phyloP scores from a whole-genome alignment of 2,888 invertebrate genomes.

The Hesperia comma region DNA sequence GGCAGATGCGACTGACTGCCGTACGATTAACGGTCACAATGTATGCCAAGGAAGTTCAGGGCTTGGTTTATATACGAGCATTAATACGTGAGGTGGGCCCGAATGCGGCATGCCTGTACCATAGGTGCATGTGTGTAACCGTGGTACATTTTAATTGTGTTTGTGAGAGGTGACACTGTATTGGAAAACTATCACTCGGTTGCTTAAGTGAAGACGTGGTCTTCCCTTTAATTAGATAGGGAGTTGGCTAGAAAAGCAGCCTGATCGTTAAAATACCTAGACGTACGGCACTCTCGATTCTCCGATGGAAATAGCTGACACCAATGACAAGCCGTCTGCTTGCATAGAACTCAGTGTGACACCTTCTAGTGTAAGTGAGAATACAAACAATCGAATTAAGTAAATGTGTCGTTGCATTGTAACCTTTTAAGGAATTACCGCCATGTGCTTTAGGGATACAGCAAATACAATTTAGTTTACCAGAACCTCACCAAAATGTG shows the following conservation, averaged over 20 bases:
- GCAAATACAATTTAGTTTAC: too few species aligned
- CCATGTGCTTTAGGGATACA: too few species aligned
- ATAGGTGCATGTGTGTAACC: constrained; percentile 58
- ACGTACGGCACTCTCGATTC: constrained; percentile 32
- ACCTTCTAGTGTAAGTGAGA: neutral
- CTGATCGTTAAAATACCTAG: constrained; percentile 29
- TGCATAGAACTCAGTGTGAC: neutral
- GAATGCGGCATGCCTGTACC: constrained; percentile 68
- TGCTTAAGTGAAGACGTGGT: constrained; percentile 42
- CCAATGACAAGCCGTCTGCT: neutral
- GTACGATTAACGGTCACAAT: constrained; percentile 73
- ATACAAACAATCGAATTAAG: constrained; percentile 24
- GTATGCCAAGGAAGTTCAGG: constrained; percentile 77
- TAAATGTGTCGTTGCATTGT: constrained; percentile 1
- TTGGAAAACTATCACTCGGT: constrained; percentile 70
- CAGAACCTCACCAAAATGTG: neutral
- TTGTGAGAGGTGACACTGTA: constrained; percentile 61
- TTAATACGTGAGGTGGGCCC: constrained; percentile 80
- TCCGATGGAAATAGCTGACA: constrained; percentile 12
- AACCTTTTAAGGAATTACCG: neutral
- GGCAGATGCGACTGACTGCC: constrained; percentile 76
- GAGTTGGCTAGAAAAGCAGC: constrained; percentile 27
- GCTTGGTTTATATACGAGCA: constrained; percentile 83
- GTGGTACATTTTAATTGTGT: constrained; percentile 70
- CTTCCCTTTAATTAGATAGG: constrained; percentile 40